A percentile compares a stretch with the other conserved stretches of the same genome.
phyloP scores from a whole-genome alignment of 2,888 invertebrate genomes.

The Micoletzkya japonica region DNA sequence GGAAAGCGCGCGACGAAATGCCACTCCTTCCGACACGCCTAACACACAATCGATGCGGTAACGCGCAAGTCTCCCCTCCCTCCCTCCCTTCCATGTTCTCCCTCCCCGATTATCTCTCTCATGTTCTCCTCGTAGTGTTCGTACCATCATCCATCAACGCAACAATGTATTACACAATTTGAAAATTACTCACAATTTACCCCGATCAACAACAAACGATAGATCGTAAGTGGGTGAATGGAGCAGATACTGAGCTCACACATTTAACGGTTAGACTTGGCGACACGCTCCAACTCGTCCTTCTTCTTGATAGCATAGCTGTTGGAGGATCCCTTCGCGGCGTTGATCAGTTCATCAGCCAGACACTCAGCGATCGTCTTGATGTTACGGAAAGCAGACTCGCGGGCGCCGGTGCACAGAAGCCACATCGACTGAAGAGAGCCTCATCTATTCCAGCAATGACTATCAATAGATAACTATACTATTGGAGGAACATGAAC shows the following conservation, averaged over 20 bases:
- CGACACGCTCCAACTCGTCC: slow-evolving; percentile 99
- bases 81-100: slow-evolving; percentile 4
- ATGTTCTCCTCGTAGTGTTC: slow-evolving; percentile 1
- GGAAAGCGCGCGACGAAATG: background rate
- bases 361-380: slow-evolving; percentile 99
- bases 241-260: slow-evolving; percentile 24
- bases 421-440: slow-evolving; percentile 85
- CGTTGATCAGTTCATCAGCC: slow-evolving; percentile 99
- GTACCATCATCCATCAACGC: background rate
- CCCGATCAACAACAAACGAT: slow-evolving; percentile 28
- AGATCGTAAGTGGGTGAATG: slow-evolving; percentile 24
- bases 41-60: slow-evolving; percentile 27
- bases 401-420: slow-evolving; percentile 95
- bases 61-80: slow-evolving; percentile 16
- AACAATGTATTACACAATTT: slow-evolving; percentile 9
- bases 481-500: too few species aligned
- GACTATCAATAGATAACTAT: too few species aligned
- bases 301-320: slow-evolving; percentile 99
- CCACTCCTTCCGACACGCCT: background rate
- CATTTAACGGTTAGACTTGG: slow-evolving; percentile 98
- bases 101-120: background rate
- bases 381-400: slow-evolving; percentile 98
- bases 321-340: slow-evolving; percentile 99
- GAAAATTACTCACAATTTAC: slow-evolving; percentile 27
- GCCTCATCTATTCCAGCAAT: too few species aligned